These are phyloP conservation scores for Archocentrus centrarchus DNA, from an alignment of 2,113 vertebrate species.

Conservation along the genomic window DNA sequence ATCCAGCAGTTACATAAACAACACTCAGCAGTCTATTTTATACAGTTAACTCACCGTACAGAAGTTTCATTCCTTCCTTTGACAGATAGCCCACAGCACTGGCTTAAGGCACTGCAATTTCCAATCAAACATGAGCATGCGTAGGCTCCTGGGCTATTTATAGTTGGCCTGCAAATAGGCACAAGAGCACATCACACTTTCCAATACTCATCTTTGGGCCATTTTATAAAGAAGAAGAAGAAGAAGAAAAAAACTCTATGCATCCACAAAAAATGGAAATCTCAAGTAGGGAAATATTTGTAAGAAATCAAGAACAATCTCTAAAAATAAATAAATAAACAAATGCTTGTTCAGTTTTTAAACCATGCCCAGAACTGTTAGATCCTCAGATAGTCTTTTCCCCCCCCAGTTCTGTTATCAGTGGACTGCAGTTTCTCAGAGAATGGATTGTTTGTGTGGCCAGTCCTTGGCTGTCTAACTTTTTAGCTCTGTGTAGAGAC, in stretches of 20 bases:
- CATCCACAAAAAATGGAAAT: neutral
- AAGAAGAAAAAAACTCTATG: neutral
- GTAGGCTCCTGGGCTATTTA: conserved; percentile 77
- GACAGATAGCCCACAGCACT: conserved; percentile 69
- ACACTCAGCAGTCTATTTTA: neutral
- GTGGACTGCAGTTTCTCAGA: neutral
- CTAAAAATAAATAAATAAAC: neutral
- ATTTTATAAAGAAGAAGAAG: conserved; percentile 19
- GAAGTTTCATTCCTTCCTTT: conserved; percentile 69
- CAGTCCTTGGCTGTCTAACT: neutral
- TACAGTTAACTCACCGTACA: conserved; percentile 70
- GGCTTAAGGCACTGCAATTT: conserved; percentile 75
- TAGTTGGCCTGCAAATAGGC: conserved; percentile 83
- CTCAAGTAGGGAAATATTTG: neutral
- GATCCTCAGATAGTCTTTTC: conserved; percentile 5
- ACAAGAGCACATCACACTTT: conserved; percentile 76
- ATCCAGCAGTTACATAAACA: neutral
- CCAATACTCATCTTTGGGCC: conserved; percentile 64
- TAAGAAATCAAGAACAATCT: neutral
- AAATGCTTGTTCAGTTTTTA: neutral
- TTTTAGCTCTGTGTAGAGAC: conserved; percentile 7
- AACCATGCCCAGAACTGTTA: conserved; percentile 29
- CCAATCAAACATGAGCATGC: conserved; percentile 83
- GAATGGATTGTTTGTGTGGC: neutral
- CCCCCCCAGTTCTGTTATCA: neutral